Base-by-base conservation (phyloP, 2,888 invertebrate genomes). In the Sepioteuthis lessoniana region DNA sequence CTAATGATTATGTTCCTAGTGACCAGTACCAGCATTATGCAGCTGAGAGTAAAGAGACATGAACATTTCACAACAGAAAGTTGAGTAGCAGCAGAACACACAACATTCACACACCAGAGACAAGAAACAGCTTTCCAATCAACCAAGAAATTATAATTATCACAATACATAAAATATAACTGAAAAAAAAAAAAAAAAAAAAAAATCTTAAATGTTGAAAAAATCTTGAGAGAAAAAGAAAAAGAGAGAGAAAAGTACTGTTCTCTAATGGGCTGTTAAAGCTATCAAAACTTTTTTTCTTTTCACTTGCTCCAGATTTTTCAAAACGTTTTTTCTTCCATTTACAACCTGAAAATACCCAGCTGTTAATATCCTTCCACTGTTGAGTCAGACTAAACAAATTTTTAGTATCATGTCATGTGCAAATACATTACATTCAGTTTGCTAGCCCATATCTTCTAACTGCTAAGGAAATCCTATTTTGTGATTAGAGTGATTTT, bases 91-190 rank as follows among this genome's bases (percentile, higher is more conserved):
- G 76, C 16, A n/a, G n/a, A 76, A 76, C 76, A 76, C n/a, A 76
- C 76, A 76, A 76, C 76, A 76, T 76, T n/a, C 76, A 76, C n/a
- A 13, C 76, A n/a, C 76, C 31, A n/a, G n/a, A 76, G 76, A 76
- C 76, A 76, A 92, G 92, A 92, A 92, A 92, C 92, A 92, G 92
- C 92, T 92, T 76, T 35, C 76, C 76, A n/a, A 76, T 16, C 76
- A 76, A 35, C 10, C 76, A 35, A 76, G 13, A n/a, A 13, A 76
- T 76, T n/a, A 76, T 10, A n/a, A 31, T 76, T 13, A 76, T 28
- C n/a, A 76, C n/a, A 76, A 13, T 76, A 76, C 76, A 76, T 16
- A 76, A 76, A n/a, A 76, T 35, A 35, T 13, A n/a, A 10, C 31
- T 3, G 0, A 0, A 60, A 60, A 8, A 28, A 10, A 3, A 13